Percentiles rank a stretch among this genome's conserved stretches.
These are phyloP conservation scores for human (Homo sapiens) DNA, from an alignment of 2,113 vertebrate species.

Conservation along the genomic window DNA sequence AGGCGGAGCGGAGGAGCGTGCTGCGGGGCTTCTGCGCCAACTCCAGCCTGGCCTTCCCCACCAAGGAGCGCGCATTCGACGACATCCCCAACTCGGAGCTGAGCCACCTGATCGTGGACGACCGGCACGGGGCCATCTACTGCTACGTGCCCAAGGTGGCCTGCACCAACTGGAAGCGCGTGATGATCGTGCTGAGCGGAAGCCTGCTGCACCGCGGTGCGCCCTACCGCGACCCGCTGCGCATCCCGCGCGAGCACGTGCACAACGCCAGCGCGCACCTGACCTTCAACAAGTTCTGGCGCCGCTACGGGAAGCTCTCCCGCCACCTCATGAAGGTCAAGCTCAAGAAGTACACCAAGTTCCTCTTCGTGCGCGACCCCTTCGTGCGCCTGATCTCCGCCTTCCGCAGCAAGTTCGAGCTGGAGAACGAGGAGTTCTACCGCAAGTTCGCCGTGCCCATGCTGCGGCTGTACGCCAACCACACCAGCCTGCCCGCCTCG, in stretches of 20 bases:
- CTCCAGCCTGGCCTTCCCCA: conserved; percentile 90
- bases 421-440: conserved; percentile 96
- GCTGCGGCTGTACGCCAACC: conserved; percentile 91
- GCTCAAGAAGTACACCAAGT: conserved; percentile 98
- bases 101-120: conserved; percentile 97
- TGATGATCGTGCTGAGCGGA: conserved; percentile 97
- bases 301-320: conserved; percentile 94
- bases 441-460: conserved; percentile 91
- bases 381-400: conserved; percentile 98
- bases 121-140: conserved; percentile 97
- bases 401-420: conserved; percentile 96
- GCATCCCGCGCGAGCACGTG: conserved; percentile 90
- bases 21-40: conserved; percentile 91
- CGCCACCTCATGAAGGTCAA: conserved; percentile 98
- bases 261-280: conserved; percentile 96
- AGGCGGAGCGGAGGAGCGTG: conserved; percentile 87
- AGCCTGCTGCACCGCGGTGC: conserved; percentile 91
- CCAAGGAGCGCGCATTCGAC: conserved; percentile 95
- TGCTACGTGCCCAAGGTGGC: conserved; percentile 99
- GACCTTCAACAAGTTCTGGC: conserved; percentile 98
- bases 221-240: conserved; percentile 92
- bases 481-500: conserved; percentile 87
- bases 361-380: conserved; percentile 96
- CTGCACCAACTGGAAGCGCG: conserved; percentile 98
- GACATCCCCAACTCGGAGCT: conserved; percentile 98